Conservation (phyloP, 1,140 invertebrate species). For the Drosophila burlai region DNA sequence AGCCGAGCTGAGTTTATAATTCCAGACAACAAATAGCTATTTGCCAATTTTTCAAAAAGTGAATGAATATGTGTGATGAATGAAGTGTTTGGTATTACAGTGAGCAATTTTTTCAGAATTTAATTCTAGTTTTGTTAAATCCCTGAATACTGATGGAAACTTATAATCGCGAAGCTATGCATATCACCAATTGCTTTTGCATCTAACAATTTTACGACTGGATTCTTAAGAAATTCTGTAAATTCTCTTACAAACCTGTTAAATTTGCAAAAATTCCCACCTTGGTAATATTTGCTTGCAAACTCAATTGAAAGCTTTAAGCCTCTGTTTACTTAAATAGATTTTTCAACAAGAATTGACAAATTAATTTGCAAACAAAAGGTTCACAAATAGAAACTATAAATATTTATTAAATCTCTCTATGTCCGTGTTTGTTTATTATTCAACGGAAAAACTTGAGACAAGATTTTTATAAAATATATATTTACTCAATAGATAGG, state of each 20-base stretch:
- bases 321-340: background rate
- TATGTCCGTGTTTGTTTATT: background rate
- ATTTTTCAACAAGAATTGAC: background rate
- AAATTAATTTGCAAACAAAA: slow-evolving; percentile 6
- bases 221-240: background rate
- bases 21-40: slow-evolving; percentile 21
- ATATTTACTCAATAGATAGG: background rate
- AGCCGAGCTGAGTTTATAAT: slow-evolving; percentile 62
- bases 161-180: background rate
- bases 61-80: background rate
- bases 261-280: background rate
- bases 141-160: background rate
- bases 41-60: background rate
- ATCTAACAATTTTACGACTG: too few relatives aligned
- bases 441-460: background rate
- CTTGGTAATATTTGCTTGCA: background rate
- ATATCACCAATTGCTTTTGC: too few relatives aligned
- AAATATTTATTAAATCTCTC: background rate
- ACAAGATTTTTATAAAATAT: background rate
- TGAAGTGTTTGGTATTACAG: background rate
- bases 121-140: too few relatives aligned
- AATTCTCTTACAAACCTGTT: background rate
- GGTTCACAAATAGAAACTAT: background rate
- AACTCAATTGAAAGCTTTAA: background rate
- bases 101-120: background rate